Base-by-base conservation (phyloP, 2,113 vertebrate genomes). In the Catharus fuscescens region DNA sequence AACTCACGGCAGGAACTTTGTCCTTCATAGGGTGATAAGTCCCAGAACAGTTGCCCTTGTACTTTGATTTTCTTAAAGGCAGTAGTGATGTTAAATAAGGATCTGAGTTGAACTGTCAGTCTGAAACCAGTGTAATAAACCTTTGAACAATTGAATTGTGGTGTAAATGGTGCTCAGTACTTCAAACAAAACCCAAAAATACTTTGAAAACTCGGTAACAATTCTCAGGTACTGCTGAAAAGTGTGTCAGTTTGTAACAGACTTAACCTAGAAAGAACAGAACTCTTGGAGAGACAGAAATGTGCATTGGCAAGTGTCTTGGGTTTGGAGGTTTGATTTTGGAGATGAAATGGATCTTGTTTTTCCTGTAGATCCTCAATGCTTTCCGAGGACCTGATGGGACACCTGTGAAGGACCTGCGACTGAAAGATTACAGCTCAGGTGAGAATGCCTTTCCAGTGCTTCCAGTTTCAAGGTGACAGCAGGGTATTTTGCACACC, bases 361-460 rank as follows among this genome's bases (percentile, higher is more conserved):
- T 96, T 47, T 95, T 93, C 60, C 88, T 96, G 20, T 69, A 98
- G 98, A 98, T 98, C 80, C 98, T 98, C 93, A 97, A 97, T 0
- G 98, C 98, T 56, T 98, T 98, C 96, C 96, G 95, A 93, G 97
- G 96, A 69, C 95, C 96, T 10, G 97, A 96, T 85, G 98, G 97
- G 67, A 96, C 90, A 11, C 97, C 97, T 36, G 86, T 98, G 73
- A 98, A 98, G 94, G 97, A 98, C 92, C 89, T 98, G 97, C 86
- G 97, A 62, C 94, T 98, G 72, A 98, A 98, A 96, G 97, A 98
- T 97, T 98, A 97, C 94, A 97, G 97, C 66, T 97, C 97, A 98
- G 98, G 98, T 98, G 97, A 98, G 98, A 74, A 86, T 12, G 74
- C 85, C 92, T 93, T 91, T 64, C 53, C 76, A 83, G 44, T 91